A percentile compares a stretch with the other conserved stretches of the same genome.
phyloP scores from a whole-genome alignment of 92 coral and sea anemone genomes.

The Zoanthus gigantus region DNA sequence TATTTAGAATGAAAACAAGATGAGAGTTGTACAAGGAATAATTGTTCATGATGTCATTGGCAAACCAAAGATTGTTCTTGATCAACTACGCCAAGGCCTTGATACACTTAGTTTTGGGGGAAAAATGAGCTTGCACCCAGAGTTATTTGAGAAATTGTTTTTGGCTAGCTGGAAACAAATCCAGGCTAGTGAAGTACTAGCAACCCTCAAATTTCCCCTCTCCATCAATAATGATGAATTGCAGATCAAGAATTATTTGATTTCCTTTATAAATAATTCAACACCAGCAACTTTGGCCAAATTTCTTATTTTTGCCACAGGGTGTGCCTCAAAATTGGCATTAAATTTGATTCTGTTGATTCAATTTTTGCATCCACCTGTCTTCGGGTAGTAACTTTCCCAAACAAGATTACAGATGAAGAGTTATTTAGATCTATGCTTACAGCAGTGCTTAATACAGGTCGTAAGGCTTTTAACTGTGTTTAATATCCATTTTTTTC shows the following conservation, averaged over 20 bases:
- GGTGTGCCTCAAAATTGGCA: constrained; percentile 55
- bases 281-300: background rate
- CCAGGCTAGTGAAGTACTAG: constrained; percentile 2
- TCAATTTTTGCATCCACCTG: constrained; percentile 67
- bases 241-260: background rate
- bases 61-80: constrained; percentile 63
- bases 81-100: constrained; percentile 60
- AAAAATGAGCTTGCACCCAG: constrained; percentile 40
- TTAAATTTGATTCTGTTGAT: constrained; percentile 44
- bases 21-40: constrained; percentile 50
- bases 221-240: background rate
- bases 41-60: constrained; percentile 64
- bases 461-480: too few species aligned
- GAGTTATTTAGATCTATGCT: background rate
- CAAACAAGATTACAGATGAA: background rate
- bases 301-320: constrained; percentile 53
- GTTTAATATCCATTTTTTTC: too few species aligned
- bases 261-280: background rate
- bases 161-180: constrained; percentile 16
- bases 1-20: constrained; percentile 61
- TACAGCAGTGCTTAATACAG: background rate
- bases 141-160: constrained; percentile 45
- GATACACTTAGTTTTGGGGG: constrained; percentile 50
- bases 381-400: background rate
- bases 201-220: background rate